Conservation (phyloP, 2,888 invertebrate genomes). For the Himalopsyche anomala region DNA sequence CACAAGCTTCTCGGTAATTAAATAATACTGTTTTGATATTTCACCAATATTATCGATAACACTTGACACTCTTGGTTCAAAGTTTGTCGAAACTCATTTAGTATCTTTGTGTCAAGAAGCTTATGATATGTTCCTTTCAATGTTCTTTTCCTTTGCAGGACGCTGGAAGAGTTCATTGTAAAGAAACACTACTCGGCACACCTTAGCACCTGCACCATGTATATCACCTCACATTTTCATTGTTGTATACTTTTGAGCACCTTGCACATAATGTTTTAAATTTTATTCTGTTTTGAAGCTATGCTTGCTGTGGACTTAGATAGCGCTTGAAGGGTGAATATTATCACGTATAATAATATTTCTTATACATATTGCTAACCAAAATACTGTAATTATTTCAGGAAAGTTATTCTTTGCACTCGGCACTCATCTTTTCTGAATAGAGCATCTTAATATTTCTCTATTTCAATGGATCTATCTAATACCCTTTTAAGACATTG, state of each 20-base stretch:
- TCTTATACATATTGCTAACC: not conserved
- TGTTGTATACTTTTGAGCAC: conserved; percentile 58
- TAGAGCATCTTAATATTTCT: not conserved
- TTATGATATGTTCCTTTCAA: not conserved
- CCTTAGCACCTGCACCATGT: conserved; percentile 55
- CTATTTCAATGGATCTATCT: too few relatives aligned
- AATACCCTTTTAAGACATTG: too few relatives aligned
- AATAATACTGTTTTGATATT: not conserved
- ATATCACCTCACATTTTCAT: conserved; percentile 44
- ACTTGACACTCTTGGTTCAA: not conserved
- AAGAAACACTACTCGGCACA: conserved; percentile 20
- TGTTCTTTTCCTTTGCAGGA: conserved; percentile 52
- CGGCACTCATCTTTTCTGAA: not conserved
- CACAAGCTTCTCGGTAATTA: not conserved
- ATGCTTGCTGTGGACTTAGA: conserved; percentile 65
- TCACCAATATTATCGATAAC: not conserved
- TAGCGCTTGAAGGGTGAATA: conserved; percentile 66
- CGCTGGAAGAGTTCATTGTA: conserved; percentile 32
- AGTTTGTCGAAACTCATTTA: not conserved
- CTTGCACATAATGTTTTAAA: conserved; percentile 63
- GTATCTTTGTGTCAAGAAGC: not conserved
- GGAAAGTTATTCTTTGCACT: not conserved
- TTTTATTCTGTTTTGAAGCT: conserved; percentile 65
- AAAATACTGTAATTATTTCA: not conserved
- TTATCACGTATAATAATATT: conserved; percentile 52